Conservation (phyloP, 2,113 vertebrate species). For the Panthera tigris region DNA sequence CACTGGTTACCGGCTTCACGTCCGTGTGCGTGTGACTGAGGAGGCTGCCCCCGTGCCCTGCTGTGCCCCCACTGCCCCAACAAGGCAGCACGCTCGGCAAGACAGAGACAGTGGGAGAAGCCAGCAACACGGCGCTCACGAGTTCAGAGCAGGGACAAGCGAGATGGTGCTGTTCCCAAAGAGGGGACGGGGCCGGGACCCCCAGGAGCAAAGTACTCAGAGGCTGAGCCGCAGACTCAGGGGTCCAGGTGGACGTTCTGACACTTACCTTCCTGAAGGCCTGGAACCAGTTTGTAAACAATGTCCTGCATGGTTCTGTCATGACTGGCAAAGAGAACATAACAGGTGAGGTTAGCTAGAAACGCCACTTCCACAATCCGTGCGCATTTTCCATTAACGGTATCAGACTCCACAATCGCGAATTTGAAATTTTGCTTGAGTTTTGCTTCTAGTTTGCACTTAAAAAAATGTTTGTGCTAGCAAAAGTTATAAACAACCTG, state of each 20-base stretch:
- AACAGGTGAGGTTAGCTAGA: neutral
- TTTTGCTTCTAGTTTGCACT: neutral
- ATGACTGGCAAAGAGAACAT: constrained; percentile 88
- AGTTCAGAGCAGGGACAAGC: neutral
- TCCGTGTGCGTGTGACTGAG: fast-evolving
- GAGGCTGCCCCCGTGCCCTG: neutral
- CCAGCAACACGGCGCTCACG: fast-evolving
- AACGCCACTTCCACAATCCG: fast-evolving
- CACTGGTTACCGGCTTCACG: neutral
- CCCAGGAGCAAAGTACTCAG: fast-evolving
- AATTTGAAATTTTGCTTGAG: neutral
- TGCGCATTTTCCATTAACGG: neutral
- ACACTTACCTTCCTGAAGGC: constrained; percentile 96
- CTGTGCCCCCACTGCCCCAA: neutral
- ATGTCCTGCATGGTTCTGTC: constrained; percentile 99
- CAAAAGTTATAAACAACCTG: neutral
- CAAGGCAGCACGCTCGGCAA: fast-evolving
- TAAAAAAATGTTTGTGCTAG: neutral
- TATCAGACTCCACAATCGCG: neutral
- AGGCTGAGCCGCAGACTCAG: neutral
- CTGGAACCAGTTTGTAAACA: constrained; percentile 99
- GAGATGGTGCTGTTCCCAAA: fast-evolving
- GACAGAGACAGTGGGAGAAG: fast-evolving
- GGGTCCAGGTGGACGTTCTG: fast-evolving
- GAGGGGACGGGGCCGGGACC: neutral